These are phyloP conservation scores for Glandiceps talaboti DNA, from an alignment of 53 echinoderm and acorn worm species.

Conservation along the genomic window DNA sequence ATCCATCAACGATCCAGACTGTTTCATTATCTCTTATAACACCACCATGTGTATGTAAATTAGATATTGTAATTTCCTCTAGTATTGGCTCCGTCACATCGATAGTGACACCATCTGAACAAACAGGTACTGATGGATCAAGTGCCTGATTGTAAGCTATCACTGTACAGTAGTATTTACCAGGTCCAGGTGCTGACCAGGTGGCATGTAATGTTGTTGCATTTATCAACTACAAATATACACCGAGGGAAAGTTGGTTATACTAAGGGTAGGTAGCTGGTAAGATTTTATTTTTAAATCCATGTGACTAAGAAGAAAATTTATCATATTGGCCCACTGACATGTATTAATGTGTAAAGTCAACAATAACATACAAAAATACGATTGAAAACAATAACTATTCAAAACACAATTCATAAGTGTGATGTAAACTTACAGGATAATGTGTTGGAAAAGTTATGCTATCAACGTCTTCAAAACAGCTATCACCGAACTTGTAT, in stretches of 20 bases:
- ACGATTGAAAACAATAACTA: too few relatives aligned
- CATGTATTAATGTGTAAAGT: too few relatives aligned
- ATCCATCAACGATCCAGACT: constrained; percentile 21
- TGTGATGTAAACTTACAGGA: background rate
- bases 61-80: constrained; percentile 5
- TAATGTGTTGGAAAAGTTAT: background rate
- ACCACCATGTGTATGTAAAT: constrained; percentile 17
- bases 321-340: too few relatives aligned
- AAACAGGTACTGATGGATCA: constrained; percentile 19
- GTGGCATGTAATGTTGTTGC: background rate
- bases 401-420: too few relatives aligned
- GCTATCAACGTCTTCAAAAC: constrained; percentile 1
- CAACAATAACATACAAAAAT: too few relatives aligned
- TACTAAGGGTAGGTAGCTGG: too few relatives aligned
- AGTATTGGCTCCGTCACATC: constrained; percentile 18
- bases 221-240: background rate
- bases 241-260: too few relatives aligned
- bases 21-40: constrained; percentile 6
- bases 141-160: constrained; percentile 29
- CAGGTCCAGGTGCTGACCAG: constrained; percentile 24
- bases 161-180: constrained; percentile 17
- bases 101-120: constrained; percentile 26
- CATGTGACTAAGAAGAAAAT: too few relatives aligned
- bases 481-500: constrained; percentile 21
- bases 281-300: too few relatives aligned